Percentiles rank a stretch among this genome's conserved stretches.
phyloP scores from a whole-genome alignment of 1,140 invertebrate genomes.

The Apis cerana region DNA sequence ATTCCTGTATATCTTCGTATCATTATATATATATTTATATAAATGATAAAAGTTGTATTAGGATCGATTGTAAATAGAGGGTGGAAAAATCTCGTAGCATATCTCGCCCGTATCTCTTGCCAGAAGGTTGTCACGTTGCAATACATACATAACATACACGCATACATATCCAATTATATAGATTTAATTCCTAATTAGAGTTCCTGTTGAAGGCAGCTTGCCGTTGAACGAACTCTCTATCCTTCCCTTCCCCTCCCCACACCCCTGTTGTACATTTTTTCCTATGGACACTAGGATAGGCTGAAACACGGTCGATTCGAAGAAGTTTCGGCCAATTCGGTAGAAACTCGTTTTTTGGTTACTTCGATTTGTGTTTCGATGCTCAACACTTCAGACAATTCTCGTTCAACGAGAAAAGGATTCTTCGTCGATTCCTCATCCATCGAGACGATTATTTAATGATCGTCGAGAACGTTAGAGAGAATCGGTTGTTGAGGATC shows the following conservation, averaged over 20 bases:
- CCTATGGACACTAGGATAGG: too few species aligned
- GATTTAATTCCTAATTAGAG: conserved; percentile 67
- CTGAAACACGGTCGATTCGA: background rate
- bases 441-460: too few species aligned
- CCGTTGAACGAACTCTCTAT: conserved; percentile 41
- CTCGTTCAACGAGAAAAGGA: too few species aligned
- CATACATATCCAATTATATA: conserved; percentile 39
- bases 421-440: too few species aligned
- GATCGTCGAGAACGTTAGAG: too few species aligned
- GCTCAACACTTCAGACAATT: too few species aligned
- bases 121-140: conserved; percentile 59
- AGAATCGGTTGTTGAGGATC: too few species aligned
- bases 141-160: conserved; percentile 33
- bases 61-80: conserved; percentile 51
- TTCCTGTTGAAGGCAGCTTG: conserved; percentile 57
- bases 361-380: too few species aligned
- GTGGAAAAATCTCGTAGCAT: conserved; percentile 30
- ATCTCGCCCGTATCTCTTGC: conserved; percentile 54
- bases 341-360: too few species aligned
- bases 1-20: conserved; percentile 26
- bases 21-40: background rate
- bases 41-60: conserved; percentile 10
- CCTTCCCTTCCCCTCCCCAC: background rate
- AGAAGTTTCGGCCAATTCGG: too few species aligned
- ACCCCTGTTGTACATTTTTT: too few species aligned